Percentiles rank a stretch among this genome's conserved stretches.
Conservation (phyloP, 2,113 vertebrate species). For the Dipodomys merriami region DNA sequence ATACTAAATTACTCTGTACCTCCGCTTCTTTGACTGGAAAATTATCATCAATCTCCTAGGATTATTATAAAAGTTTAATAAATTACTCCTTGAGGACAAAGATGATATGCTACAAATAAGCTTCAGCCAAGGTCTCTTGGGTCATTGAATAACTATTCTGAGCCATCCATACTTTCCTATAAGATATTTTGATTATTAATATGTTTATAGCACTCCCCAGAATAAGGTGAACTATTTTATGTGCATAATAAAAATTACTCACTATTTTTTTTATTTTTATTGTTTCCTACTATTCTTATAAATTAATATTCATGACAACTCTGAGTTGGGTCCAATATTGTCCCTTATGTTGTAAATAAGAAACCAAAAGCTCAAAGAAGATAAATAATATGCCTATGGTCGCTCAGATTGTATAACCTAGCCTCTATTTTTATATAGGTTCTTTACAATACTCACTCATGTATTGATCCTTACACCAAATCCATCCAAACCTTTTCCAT, state of each 20-base stretch:
- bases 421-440: background rate
- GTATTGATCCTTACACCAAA: background rate
- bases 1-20: background rate
- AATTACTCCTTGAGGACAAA: background rate
- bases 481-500: background rate
- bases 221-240: background rate
- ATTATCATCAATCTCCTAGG: background rate
- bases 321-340: background rate
- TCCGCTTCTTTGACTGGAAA: background rate
- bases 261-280: background rate
- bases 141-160: background rate
- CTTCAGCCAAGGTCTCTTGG: background rate
- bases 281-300: background rate
- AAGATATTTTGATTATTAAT: background rate
- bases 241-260: conserved; percentile 4
- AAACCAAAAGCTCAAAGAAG: conserved; percentile 5
- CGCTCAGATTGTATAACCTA: background rate
- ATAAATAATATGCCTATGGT: background rate
- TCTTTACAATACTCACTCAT: background rate
- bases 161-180: background rate
- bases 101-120: background rate
- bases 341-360: background rate
- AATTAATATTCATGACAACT: background rate
- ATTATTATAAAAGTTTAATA: conserved; percentile 32
- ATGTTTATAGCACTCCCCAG: background rate